Evolutionary conservation across 2,888 invertebrate genomes (phyloP).

Genomic region (Pristionchus exspectatus): DNA sequence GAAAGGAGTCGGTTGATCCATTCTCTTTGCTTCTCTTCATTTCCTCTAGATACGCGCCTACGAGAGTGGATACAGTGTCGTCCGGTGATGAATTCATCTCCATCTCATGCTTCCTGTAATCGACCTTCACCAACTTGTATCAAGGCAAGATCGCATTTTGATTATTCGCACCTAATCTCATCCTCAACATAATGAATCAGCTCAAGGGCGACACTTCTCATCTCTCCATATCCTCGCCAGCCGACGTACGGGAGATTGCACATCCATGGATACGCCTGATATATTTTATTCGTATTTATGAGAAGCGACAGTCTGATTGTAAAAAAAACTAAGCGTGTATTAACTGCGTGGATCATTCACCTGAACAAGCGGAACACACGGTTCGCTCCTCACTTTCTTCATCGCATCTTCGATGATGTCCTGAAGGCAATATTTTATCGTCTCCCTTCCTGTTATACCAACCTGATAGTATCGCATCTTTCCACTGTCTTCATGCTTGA

Average conservation of each 20-base stretch:
- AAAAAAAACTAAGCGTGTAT: not conserved
- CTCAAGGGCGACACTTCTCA: conserved; percentile 51
- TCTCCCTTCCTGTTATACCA: not conserved
- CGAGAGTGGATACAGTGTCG: conserved; percentile 1
- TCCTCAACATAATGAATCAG: conserved; percentile 44
- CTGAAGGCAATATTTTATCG: not conserved
- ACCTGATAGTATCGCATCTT: conserved; percentile 51
- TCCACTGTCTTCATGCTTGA: conserved; percentile 43
- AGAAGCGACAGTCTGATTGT: not conserved
- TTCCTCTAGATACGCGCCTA: conserved; percentile 43
- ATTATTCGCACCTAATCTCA: not conserved
- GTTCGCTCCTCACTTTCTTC: conserved; percentile 51
- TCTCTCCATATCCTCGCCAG: conserved; percentile 48
- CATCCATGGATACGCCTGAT: conserved; percentile 55
- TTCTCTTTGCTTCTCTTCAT: not conserved
- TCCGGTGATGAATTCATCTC: not conserved
- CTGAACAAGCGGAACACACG: conserved; percentile 50
- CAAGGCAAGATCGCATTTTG: not conserved
- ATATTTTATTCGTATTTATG: too few species aligned
- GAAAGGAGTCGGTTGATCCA: not conserved
- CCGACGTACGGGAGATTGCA: conserved; percentile 47
- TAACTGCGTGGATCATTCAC: not conserved
- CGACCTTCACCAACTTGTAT: too few species aligned
- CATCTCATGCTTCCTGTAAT: conserved; percentile 2
- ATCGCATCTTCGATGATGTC: conserved; percentile 50